Conservation (phyloP, 1,140 invertebrate species). For the Ephestia elutella region DNA sequence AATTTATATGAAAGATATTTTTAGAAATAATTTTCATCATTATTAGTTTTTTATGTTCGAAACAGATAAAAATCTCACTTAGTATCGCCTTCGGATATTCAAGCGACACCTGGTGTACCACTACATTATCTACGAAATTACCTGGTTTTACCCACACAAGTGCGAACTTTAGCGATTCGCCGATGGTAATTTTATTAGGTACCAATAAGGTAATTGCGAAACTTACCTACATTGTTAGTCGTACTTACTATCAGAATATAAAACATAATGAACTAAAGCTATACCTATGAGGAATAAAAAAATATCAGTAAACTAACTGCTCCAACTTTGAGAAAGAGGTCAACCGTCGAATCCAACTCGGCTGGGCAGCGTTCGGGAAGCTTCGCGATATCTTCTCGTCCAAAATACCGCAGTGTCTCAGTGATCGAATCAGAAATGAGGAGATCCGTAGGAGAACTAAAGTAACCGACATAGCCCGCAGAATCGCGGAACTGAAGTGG, state of each 20-base stretch:
- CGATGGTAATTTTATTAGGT: constrained; percentile 5
- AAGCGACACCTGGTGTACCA: neutral
- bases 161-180: neutral
- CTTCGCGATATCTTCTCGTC: no score
- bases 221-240: neutral
- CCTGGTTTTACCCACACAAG: neutral
- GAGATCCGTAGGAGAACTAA: no score
- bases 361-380: no score
- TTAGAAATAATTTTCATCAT: neutral
- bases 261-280: neutral
- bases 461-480: no score
- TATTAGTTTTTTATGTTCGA: neutral
- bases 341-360: no score
- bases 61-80: neutral
- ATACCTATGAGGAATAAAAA: neutral
- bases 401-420: no score
- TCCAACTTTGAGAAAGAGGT: no score
- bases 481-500: no score
- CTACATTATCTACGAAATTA: neutral
- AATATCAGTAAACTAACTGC: neutral
- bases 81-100: neutral
- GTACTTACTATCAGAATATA: neutral
- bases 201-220: constrained; percentile 7
- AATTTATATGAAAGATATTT: no score
- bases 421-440: no score